Conservation (phyloP, 2,888 invertebrate genomes). For the Camptogramma bilineatum region DNA sequence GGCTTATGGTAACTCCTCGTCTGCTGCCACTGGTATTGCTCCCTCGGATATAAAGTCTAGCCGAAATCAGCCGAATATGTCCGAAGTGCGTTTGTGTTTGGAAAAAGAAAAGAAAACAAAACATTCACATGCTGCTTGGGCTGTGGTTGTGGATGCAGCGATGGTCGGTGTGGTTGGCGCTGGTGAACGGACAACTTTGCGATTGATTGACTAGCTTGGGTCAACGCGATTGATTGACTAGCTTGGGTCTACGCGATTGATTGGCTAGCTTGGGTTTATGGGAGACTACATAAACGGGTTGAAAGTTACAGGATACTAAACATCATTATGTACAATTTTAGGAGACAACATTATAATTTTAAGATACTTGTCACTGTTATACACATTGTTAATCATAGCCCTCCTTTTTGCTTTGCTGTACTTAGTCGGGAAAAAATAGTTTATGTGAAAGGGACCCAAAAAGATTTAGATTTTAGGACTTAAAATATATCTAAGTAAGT, state of each 20-base stretch:
- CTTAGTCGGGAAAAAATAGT: too few relatives aligned
- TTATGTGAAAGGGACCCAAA: too few relatives aligned
- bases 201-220: constrained; percentile 44
- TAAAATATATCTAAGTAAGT: too few relatives aligned
- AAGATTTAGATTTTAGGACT: too few relatives aligned
- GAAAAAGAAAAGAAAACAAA: constrained; percentile 85
- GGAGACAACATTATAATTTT: too few relatives aligned
- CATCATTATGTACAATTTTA: not conserved
- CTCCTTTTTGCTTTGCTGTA: too few relatives aligned
- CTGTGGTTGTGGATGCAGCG: constrained; percentile 81
- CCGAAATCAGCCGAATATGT: constrained; percentile 80
- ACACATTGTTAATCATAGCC: too few relatives aligned
- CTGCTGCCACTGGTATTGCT: constrained; percentile 89
- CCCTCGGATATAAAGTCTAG: constrained; percentile 84
- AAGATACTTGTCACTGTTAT: too few relatives aligned
- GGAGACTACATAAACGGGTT: not conserved
- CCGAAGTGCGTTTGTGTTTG: constrained; percentile 85
- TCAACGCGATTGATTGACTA: too few relatives aligned
- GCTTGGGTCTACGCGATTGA: too few relatives aligned
- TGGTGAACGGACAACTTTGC: constrained; percentile 67
- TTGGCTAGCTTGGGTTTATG: too few relatives aligned
- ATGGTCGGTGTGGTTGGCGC: constrained; percentile 59
- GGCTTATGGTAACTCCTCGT: constrained; percentile 86
- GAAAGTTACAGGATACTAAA: not conserved
- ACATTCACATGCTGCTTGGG: constrained; percentile 86